phyloP scores from a whole-genome alignment of 1,140 invertebrate species.

The Diploscapter pachys region DNA sequence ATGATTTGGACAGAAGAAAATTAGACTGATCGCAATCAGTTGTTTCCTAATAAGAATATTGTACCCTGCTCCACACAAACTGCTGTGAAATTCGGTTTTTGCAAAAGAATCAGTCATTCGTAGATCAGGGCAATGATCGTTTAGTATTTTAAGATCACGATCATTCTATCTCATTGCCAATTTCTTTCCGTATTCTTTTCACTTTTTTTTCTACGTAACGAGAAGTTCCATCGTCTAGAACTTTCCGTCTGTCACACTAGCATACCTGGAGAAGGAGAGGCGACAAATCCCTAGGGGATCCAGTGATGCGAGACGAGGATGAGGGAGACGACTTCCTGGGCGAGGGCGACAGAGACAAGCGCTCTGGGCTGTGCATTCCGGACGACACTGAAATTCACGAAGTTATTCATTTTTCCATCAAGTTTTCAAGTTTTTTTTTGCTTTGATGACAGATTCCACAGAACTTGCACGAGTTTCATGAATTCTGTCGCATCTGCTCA shows the following conservation, averaged over 20 bases:
- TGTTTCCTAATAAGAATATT: background rate
- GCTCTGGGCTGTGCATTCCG: too few relatives aligned
- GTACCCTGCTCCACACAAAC: background rate
- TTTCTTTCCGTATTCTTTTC: too few relatives aligned
- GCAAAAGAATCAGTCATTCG: background rate
- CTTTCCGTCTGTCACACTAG: background rate
- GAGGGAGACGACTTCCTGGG: background rate
- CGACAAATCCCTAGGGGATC: constrained; percentile 5
- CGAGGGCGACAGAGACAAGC: too few relatives aligned
- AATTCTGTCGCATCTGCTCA: too few relatives aligned
- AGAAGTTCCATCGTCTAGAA: background rate
- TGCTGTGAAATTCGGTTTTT: background rate
- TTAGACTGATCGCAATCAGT: background rate
- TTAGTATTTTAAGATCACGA: background rate
- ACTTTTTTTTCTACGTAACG: background rate
- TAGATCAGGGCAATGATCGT: background rate
- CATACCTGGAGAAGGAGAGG: constrained; percentile 14
- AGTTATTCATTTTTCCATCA: too few relatives aligned
- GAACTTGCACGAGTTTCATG: too few relatives aligned
- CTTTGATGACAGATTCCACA: too few relatives aligned
- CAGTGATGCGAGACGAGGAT: constrained; percentile 3
- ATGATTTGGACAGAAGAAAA: background rate
- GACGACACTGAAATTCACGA: too few relatives aligned
- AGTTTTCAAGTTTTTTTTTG: too few relatives aligned
- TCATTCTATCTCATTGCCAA: background rate